A percentile compares a stretch with the other conserved stretches of the same genome.
Evolutionary conservation across 2,888 invertebrate genomes (phyloP).

Genomic region (Pristionchus japonicus): DNA sequence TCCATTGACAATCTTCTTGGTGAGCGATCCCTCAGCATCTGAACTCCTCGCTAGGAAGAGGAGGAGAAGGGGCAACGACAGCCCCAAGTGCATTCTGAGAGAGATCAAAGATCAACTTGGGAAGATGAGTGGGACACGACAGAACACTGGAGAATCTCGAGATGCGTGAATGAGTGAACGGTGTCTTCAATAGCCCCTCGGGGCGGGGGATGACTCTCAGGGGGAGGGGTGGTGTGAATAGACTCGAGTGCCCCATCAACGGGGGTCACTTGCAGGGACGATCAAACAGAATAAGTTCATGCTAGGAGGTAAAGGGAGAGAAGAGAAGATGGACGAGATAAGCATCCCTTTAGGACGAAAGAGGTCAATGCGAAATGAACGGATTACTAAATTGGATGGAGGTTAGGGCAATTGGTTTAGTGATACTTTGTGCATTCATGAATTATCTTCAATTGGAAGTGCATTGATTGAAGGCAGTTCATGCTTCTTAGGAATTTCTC

Average conservation of each 20-base stretch:
- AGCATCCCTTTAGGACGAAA: not conserved
- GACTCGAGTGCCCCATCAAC: not conserved
- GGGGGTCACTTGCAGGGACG: not conserved
- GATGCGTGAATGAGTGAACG: not conserved
- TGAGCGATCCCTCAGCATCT: not conserved
- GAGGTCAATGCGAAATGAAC: slow-evolving; percentile 13
- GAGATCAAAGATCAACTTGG: not conserved
- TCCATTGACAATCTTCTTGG: slow-evolving; percentile 41
- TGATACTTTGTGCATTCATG: not conserved
- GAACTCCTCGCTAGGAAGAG: not conserved
- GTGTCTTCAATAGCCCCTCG: not conserved
- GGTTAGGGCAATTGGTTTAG: not conserved
- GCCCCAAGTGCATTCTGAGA: slow-evolving; percentile 28
- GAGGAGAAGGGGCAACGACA: not conserved
- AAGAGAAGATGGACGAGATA: not conserved
- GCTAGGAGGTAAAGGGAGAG: slow-evolving; percentile 23
- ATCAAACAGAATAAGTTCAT: slow-evolving; percentile 33
- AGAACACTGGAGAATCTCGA: not conserved
- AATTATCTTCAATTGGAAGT: not conserved
- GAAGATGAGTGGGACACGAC: not conserved
- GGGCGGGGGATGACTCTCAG: not conserved
- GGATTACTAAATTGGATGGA: not conserved
- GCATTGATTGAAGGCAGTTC: not conserved
- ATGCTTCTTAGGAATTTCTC: not conserved
- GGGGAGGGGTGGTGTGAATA: too few relatives aligned